Percentiles rank a stretch among this genome's conserved stretches.
Conservation (phyloP, 2,113 vertebrate genomes). For the Excalfactoria chinensis region DNA sequence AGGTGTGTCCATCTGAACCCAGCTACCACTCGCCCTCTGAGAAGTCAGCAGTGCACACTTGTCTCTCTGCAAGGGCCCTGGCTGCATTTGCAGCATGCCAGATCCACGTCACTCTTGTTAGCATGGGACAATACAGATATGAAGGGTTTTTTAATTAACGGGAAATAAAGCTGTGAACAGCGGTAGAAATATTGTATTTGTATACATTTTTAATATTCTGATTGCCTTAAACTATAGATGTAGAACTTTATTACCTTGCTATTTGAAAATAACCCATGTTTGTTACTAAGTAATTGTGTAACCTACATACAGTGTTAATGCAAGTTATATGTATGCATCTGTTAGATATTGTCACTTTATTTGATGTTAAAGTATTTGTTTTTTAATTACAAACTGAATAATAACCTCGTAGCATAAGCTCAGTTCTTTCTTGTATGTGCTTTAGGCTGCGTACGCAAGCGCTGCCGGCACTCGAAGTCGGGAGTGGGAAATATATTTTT, state of each 20-base stretch:
- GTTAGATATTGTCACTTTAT: slow-evolving; percentile 77
- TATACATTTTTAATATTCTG: slow-evolving; percentile 76
- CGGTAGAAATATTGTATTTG: slow-evolving; percentile 77
- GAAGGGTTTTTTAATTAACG: slow-evolving; percentile 73
- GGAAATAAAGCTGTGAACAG: slow-evolving; percentile 85
- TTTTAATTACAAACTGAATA: slow-evolving; percentile 68
- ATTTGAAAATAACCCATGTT: slow-evolving; percentile 75
- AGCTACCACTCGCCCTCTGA: background rate
- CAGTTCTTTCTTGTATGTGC: slow-evolving; percentile 47
- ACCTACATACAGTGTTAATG: slow-evolving; percentile 76
- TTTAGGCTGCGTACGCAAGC: slow-evolving; percentile 45
- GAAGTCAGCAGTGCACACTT: background rate
- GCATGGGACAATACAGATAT: slow-evolving; percentile 55
- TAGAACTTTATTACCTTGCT: slow-evolving; percentile 78
- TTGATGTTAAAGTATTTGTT: slow-evolving; percentile 66
- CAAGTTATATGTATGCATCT: slow-evolving; percentile 74
- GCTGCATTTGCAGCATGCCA: background rate
- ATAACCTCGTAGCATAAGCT: slow-evolving; percentile 36
- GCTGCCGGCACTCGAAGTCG: slow-evolving; percentile 57
- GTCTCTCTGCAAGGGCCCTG: slow-evolving; percentile 14
- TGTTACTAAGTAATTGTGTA: slow-evolving; percentile 77
- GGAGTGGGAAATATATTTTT: slow-evolving; percentile 80
- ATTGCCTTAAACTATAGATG: slow-evolving; percentile 82
- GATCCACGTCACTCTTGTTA: background rate
- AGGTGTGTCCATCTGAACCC: background rate